Evolutionary conservation across 2,888 invertebrate genomes (phyloP).

Genomic region (Octonoba sinensis): DNA sequence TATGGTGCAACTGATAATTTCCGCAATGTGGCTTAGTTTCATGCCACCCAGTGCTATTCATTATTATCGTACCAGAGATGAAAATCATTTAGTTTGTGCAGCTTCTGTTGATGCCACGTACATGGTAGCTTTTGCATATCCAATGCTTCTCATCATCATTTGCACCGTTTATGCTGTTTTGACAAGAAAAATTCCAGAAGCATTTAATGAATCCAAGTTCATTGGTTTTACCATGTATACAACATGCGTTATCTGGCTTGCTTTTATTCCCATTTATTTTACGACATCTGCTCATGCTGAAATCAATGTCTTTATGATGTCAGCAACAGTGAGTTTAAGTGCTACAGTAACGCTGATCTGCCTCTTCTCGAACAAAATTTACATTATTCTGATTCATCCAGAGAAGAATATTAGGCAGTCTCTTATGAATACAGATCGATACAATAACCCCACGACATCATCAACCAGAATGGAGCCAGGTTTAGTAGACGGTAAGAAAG

Average conservation of each 20-base stretch:
- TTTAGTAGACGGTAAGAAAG: conserved; percentile 62
- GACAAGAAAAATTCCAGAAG: conserved; percentile 73
- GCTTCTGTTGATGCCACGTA: conserved; percentile 89
- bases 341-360: conserved; percentile 94
- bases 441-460: conserved; percentile 25
- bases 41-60: conserved; percentile 90
- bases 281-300: conserved; percentile 76
- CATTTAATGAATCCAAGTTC: conserved; percentile 73
- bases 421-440: conserved; percentile 64
- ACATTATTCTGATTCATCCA: conserved; percentile 89
- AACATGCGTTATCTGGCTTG: conserved; percentile 79
- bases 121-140: conserved; percentile 81
- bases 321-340: conserved; percentile 92
- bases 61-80: conserved; percentile 91
- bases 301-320: conserved; percentile 93
- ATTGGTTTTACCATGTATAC: conserved; percentile 86
- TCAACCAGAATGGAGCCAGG: conserved; percentile 45
- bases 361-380: conserved; percentile 92
- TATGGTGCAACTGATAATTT: conserved; percentile 77
- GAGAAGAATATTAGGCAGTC: conserved; percentile 88
- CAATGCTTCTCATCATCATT: conserved; percentile 87
- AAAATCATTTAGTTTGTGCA: conserved; percentile 89
- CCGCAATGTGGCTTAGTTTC: conserved; percentile 91
- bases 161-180: conserved; percentile 73
- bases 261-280: conserved; percentile 77